Conservation (phyloP, 2,113 vertebrate species). For the Theristicus caerulescens region DNA sequence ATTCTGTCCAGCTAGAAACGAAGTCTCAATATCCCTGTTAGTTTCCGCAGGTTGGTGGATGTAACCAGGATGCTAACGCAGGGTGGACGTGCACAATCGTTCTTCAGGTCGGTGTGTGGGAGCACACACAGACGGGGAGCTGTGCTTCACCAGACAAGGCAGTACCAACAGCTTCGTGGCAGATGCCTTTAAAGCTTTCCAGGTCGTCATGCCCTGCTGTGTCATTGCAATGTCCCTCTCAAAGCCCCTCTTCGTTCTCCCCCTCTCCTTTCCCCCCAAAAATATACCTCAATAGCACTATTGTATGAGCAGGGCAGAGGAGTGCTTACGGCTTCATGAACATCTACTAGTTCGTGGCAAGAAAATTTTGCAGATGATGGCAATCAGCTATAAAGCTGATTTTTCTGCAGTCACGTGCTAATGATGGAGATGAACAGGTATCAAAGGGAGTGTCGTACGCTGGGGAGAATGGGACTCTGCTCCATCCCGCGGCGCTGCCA, state of each 20-base stretch:
- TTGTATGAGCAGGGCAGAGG: neutral
- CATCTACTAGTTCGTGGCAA: neutral
- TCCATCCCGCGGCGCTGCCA: neutral
- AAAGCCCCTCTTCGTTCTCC: neutral
- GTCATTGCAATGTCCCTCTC: neutral
- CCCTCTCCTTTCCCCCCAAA: rapidly evolving
- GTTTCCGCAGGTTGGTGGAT: neutral
- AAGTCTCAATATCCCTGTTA: neutral
- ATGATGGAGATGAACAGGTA: neutral
- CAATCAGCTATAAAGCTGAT: neutral
- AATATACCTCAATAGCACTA: neutral
- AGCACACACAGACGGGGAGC: neutral
- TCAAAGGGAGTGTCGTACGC: rapidly evolving
- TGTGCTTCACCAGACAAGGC: neutral
- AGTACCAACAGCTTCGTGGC: neutral
- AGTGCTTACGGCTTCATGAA: neutral
- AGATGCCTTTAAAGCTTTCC: neutral
- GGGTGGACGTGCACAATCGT: neutral
- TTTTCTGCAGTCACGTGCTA: neutral
- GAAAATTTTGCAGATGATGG: neutral
- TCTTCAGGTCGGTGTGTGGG: neutral
- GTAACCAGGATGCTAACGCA: neutral
- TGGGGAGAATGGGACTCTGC: neutral
- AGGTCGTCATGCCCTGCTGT: neutral
- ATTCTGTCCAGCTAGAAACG: neutral